Conservation (phyloP, 1,140 invertebrate species). For the Heterodera carotae region DNA sequence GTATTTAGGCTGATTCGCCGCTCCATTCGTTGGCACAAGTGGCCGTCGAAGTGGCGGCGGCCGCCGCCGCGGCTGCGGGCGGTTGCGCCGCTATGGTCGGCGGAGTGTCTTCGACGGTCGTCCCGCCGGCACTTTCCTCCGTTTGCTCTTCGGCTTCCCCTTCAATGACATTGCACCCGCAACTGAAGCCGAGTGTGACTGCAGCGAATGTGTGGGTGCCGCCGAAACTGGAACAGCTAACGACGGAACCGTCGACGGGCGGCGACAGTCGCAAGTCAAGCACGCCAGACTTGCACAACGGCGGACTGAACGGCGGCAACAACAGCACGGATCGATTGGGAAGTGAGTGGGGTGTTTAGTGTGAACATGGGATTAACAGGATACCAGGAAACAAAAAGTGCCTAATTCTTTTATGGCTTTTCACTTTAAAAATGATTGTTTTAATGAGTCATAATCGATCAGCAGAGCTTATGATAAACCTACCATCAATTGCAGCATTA, state of each 20-base stretch:
- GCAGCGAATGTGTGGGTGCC: conserved; percentile 51
- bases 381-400: too few relatives aligned
- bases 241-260: conserved; percentile 15
- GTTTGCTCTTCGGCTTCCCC: not conserved
- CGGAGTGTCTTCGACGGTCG: not conserved
- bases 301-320: conserved; percentile 16
- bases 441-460: too few relatives aligned
- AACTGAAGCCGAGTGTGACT: not conserved
- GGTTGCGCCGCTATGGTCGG: not conserved
- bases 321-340: conserved; percentile 25
- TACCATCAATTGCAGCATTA: not conserved
- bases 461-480: not conserved
- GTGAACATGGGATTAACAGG: not conserved
- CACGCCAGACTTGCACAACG: conserved; percentile 35
- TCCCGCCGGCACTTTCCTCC: not conserved
- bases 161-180: not conserved
- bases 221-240: conserved; percentile 41
- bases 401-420: too few relatives aligned
- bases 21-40: conserved; percentile 36
- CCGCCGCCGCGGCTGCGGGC: conserved; percentile 7
- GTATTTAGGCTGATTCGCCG: conserved; percentile 16
- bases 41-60: conserved; percentile 30
- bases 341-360: not conserved
- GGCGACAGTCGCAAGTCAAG: conserved; percentile 18
- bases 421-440: too few relatives aligned